Evolutionary conservation across 1,140 invertebrate species (phyloP), one percentile per base, ranked within the genome.

Genomic region (Zaprionus vittiger): DNA sequence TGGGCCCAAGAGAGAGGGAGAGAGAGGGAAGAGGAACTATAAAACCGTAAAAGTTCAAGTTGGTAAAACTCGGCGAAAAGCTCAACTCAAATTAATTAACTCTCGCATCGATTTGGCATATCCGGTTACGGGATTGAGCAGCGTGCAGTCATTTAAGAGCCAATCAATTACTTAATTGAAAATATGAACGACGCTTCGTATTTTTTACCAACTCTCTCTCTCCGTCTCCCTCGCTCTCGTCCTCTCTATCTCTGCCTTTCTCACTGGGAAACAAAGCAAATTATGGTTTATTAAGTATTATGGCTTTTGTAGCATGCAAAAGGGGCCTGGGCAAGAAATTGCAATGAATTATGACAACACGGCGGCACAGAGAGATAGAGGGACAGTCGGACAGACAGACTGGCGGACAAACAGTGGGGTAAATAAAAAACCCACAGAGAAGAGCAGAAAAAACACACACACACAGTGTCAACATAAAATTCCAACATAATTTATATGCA

Each of bases 141-240:
- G 22, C 17, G 47, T 61, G 28, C 65, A 71, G 52, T 52, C 70
- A 73, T 73, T 77, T 77, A 73, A 72, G 62, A 73, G 67, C 76
- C 83, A 83, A 87, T 87, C 83, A 89, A 84, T 90, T 89, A 84
- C 85, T 89, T 89, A 84, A 89, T 87, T 86, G 82, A 83, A 84
- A 89, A 86, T 83, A 65, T 74, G 38, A 74, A 69, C 69, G 71
- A 22, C n/a, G 38, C n/a, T 44, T 63, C 49, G 24, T 9, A 9
- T 47, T 17, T 47, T 47, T 38, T 65, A 56, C 55, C 5, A 34
- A 38, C 22, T 17, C 22, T 22, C 28, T 9, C 28, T 2, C 28
- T 31, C 3, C 26, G 5, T 61, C 20, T 9, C n/a, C 47, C 14
- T 26, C 20, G 6, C 17, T n/a, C 55, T 38, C 52, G 9, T 4